Conservation (phyloP, 1,140 invertebrate species). For the Hermetia illucens region DNA sequence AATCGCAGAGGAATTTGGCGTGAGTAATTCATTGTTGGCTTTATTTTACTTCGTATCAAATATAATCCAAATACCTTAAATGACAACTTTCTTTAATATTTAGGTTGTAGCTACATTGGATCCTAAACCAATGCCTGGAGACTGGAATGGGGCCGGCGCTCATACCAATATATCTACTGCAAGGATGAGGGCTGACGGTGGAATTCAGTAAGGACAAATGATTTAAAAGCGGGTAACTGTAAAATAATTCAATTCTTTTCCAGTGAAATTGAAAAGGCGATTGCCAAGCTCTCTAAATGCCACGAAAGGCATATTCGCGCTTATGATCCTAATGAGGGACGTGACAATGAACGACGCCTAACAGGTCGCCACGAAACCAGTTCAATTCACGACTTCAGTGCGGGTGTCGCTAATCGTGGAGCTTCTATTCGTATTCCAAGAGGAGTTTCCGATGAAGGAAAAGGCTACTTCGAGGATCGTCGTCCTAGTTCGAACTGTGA, state of each 20-base stretch:
- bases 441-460: constrained; percentile 59
- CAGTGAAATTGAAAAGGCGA: constrained; percentile 40
- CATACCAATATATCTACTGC: constrained; percentile 73
- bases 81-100: neutral
- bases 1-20: constrained; percentile 76
- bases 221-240: too few species aligned
- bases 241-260: too few species aligned
- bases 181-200: constrained; percentile 61
- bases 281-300: constrained; percentile 56
- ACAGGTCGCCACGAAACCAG: constrained; percentile 66
- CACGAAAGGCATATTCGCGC: constrained; percentile 69
- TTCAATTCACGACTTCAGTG: constrained; percentile 63
- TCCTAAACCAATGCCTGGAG: constrained; percentile 61
- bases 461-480: constrained; percentile 80
- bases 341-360: constrained; percentile 58
- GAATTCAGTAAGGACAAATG: constrained; percentile 23
- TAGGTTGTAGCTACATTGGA: constrained; percentile 45
- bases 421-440: constrained; percentile 63
- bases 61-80: constrained; percentile 1
- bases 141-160: constrained; percentile 78
- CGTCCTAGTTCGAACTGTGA: constrained; percentile 79
- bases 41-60: neutral
- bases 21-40: constrained; percentile 29
- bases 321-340: constrained; percentile 66
- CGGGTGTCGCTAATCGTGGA: constrained; percentile 57